phyloP scores from a whole-genome alignment of 2,888 invertebrate genomes.

The Penaeus monodon region DNA sequence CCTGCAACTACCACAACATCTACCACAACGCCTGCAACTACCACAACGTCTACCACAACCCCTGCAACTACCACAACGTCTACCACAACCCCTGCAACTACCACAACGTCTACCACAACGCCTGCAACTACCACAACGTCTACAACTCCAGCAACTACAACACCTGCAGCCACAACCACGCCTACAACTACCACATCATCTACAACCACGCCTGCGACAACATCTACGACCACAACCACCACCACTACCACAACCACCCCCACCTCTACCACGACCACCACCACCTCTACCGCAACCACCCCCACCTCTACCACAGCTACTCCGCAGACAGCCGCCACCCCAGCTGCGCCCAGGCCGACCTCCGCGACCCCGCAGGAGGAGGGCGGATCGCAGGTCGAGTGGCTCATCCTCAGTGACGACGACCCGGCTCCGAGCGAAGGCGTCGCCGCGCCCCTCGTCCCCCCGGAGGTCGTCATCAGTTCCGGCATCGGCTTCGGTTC shows the following conservation, averaged over 20 bases:
- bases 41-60: background rate
- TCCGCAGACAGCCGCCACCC: background rate
- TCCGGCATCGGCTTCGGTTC: slow-evolving; percentile 42
- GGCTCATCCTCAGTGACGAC: slow-evolving; percentile 23
- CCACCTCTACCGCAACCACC: too few relatives aligned
- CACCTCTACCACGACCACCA: too few relatives aligned
- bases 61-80: background rate
- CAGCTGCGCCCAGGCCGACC: background rate
- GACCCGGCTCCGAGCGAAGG: background rate
- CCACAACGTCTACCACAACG: too few relatives aligned
- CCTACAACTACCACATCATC: background rate
- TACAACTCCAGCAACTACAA: background rate
- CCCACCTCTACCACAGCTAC: too few relatives aligned
- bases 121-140: too few relatives aligned
- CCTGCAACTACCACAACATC: background rate
- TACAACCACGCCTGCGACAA: background rate
- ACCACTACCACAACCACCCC: too few relatives aligned
- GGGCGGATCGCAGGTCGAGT: background rate
- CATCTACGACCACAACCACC: too few relatives aligned
- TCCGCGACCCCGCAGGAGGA: too few relatives aligned
- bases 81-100: background rate
- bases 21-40: too few relatives aligned
- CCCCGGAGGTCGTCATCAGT: slow-evolving; percentile 26
- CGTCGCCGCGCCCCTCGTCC: background rate
- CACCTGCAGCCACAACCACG: background rate